Evolutionary conservation across 2,797 vertebrate genomes (phyloP), one percentile per base, ranked within the genome.

Genomic region (Fringilla coelebs): DNA sequence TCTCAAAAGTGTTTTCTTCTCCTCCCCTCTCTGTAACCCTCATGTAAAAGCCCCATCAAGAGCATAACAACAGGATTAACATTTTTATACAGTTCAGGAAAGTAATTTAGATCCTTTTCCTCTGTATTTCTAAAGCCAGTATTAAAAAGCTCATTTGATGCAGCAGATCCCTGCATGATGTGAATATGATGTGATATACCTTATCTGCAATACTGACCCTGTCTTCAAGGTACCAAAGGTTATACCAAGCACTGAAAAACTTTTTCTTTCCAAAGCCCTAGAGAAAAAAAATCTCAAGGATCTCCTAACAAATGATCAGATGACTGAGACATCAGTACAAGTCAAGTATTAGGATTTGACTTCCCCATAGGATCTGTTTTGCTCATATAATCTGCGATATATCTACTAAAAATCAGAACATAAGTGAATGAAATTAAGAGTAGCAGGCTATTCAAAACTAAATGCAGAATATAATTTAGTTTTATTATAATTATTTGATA

Each of bases 351-450:
- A 75, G 81, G 41, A 86, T 54, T 4, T 70, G 36, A 66, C 54
- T 72, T 76, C 51, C 68, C 63, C 38, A 40, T 8, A 87, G 57
- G 40, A 84, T 76, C 65, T 62, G 58, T 74, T 57, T 57, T 77
- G 38, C 40, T 58, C 24, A 79, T 32, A 45, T 15, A 93, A 94
- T 73, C 26, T 62, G 66, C 88, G 84, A 78, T 85, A 20, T 4
- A 31, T 46, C 85, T 91, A 88, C 86, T 88, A 91, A 92, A 91
- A 96, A 74, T 5, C 43, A 57, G 41, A 89, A 54, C 16, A 57
- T 5, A 22, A 67, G 72, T 28, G 52, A 93, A 89, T 36, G 32
- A 82, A 84, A 58, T 46, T 49, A 34, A 52, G 41, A 93, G n/a
- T 17, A 71, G 41, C 28, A 88, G 46, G 45, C 38, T 82, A 72